Conservation (phyloP, 2,888 invertebrate species). For the Caenorhabditis imperialis region DNA sequence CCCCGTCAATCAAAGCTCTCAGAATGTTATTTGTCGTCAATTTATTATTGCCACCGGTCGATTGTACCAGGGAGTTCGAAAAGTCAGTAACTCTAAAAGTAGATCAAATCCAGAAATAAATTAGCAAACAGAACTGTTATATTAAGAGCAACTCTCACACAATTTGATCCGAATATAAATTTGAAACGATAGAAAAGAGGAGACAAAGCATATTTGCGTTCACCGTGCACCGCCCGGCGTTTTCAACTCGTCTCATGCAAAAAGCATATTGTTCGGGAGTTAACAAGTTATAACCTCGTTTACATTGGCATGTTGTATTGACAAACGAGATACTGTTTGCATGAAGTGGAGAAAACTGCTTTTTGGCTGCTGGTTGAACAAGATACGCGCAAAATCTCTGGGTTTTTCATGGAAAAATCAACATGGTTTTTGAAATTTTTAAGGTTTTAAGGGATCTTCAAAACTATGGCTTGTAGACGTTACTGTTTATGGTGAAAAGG, state of each 20-base stretch:
- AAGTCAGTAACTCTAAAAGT: not conserved
- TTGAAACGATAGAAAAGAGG: not conserved
- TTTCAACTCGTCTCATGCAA: constrained; percentile 7
- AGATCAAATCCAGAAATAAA: constrained; percentile 35
- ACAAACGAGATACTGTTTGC: constrained; percentile 51
- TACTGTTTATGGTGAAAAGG: too few species aligned
- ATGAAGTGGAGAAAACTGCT: constrained; percentile 49
- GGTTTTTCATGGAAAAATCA: too few species aligned
- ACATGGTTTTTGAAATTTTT: too few species aligned
- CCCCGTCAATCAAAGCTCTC: too few species aligned
- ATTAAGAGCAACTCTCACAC: constrained; percentile 26
- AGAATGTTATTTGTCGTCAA: too few species aligned
- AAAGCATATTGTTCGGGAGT: constrained; percentile 41
- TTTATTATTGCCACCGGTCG: too few species aligned
- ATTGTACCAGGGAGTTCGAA: constrained; percentile 10
- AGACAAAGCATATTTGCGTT: constrained; percentile 39
- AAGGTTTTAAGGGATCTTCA: too few species aligned
- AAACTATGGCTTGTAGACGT: too few species aligned
- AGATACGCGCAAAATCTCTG: constrained; percentile 4
- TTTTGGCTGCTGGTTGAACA: constrained; percentile 25
- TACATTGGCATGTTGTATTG: constrained; percentile 29
- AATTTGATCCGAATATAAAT: constrained; percentile 39
- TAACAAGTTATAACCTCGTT: constrained; percentile 43
- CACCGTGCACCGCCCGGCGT: constrained; percentile 26
- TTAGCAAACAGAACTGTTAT: constrained; percentile 44